These are phyloP conservation scores for Hedychridium roseum DNA, from an alignment of 2,888 invertebrate genomes.

Conservation along the genomic window DNA sequence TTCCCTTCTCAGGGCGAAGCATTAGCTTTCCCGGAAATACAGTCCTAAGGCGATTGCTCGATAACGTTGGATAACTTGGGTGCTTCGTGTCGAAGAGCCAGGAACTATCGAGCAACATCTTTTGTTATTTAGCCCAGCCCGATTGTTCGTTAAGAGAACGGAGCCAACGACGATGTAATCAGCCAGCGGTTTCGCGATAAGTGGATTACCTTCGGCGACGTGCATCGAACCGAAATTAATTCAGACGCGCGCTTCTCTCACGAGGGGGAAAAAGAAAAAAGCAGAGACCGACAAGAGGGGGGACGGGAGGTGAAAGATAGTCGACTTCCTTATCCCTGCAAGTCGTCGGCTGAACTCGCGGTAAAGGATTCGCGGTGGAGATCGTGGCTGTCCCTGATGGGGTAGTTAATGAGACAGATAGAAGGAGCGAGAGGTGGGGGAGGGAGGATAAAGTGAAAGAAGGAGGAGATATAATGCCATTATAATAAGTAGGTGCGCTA, in stretches of 20 bases:
- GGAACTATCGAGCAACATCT: too few species aligned
- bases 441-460: constrained; percentile 15
- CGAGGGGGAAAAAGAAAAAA: not conserved
- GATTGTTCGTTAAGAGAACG: too few species aligned
- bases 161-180: too few species aligned
- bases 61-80: too few species aligned
- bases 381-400: constrained; percentile 41
- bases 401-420: constrained; percentile 41
- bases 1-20: too few species aligned
- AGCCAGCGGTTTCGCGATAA: constrained; percentile 35
- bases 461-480: constrained; percentile 46
- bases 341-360: too few species aligned
- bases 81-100: too few species aligned
- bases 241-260: constrained; percentile 11
- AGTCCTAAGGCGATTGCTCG: too few species aligned
- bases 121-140: too few species aligned
- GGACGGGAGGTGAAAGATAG: not conserved
- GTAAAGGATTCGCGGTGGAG: constrained; percentile 26
- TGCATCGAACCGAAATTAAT: constrained; percentile 48
- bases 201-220: constrained; percentile 41
- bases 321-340: constrained; percentile 17
- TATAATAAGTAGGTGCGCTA: constrained; percentile 51
- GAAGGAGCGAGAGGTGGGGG: not conserved
- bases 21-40: too few species aligned
- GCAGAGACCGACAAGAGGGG: not conserved